Evolutionary conservation across 2,113 vertebrate genomes (phyloP).

Genomic region (Thymallus thymallus): DNA sequence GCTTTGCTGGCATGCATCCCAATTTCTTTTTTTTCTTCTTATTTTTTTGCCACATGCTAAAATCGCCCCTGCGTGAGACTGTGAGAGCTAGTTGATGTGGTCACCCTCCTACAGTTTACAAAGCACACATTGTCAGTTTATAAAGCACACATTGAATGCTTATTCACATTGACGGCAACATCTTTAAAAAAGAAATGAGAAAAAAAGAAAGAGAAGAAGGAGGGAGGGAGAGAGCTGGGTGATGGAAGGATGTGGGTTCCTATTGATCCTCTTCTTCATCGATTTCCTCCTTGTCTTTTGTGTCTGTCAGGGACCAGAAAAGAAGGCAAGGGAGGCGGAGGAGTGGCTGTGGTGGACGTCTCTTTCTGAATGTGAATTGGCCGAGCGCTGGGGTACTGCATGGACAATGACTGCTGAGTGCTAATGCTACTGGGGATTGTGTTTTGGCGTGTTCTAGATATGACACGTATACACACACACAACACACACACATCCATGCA

Average conservation of each 20-base stretch:
- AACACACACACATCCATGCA: not conserved
- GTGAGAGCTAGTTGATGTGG: not conserved
- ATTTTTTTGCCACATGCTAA: too few relatives aligned
- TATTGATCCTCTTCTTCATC: slow-evolving; percentile 66
- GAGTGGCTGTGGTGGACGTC: slow-evolving; percentile 51
- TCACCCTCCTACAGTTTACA: not conserved
- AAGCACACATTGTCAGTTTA: not conserved
- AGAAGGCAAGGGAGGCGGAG: slow-evolving; percentile 43
- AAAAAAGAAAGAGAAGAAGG: too few relatives aligned
- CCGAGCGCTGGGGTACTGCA: slow-evolving; percentile 58
- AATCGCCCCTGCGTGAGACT: too few relatives aligned
- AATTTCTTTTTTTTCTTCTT: too few relatives aligned
- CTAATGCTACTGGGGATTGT: slow-evolving; percentile 45
- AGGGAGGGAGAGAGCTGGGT: slow-evolving; percentile 43
- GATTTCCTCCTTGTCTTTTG: slow-evolving; percentile 55
- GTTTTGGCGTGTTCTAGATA: slow-evolving; percentile 34
- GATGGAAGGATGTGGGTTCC: slow-evolving; percentile 16
- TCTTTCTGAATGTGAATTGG: slow-evolving; percentile 67
- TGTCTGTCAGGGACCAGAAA: slow-evolving; percentile 48
- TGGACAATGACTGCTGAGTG: slow-evolving; percentile 56
- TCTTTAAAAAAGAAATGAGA: slow-evolving; percentile 9
- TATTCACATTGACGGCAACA: slow-evolving; percentile 3
- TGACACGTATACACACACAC: not conserved
- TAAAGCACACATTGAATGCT: not conserved
- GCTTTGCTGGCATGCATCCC: too few relatives aligned